phyloP scores from a whole-genome alignment of 37 sponge, comb jelly and placozoan genomes.

The Halisarca cf. caerulea region DNA sequence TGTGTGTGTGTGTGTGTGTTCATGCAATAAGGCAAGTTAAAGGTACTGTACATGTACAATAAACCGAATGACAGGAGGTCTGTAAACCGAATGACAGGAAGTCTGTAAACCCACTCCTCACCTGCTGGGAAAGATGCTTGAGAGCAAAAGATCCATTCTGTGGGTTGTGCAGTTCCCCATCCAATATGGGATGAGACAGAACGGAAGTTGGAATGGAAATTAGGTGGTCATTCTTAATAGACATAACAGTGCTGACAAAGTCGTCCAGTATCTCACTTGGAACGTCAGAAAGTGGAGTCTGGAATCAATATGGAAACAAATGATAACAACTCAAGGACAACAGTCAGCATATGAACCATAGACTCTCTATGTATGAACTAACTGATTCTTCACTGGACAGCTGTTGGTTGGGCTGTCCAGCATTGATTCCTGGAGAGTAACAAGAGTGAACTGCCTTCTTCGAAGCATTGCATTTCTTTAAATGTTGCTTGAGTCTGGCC shows the following conservation, averaged over 20 bases:
- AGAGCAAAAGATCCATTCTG: slow-evolving; percentile 72
- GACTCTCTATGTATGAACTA: no score
- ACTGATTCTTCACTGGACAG: slow-evolving; percentile 36
- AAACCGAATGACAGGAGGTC: no score
- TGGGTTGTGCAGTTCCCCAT: slow-evolving; percentile 37
- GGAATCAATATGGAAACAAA: background rate
- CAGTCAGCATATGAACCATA: no score
- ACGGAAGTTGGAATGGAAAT: background rate
- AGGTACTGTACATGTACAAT: no score
- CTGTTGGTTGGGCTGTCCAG: background rate
- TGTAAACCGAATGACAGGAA: background rate
- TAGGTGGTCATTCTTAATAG: background rate
- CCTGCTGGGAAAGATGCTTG: slow-evolving; percentile 83
- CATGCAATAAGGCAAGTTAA: no score
- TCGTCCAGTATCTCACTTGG: background rate
- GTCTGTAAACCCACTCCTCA: background rate
- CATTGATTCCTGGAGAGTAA: slow-evolving; percentile 19
- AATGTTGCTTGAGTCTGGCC: slow-evolving; percentile 61
- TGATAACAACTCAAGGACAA: no score
- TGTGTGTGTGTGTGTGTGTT: no score
- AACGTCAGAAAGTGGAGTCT: background rate
- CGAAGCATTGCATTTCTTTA: slow-evolving; percentile 78
- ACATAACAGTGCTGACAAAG: background rate
- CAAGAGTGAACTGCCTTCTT: slow-evolving; percentile 40
- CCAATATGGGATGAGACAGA: slow-evolving; percentile 35